Percentiles rank a stretch among this genome's conserved stretches.
Evolutionary conservation across 2,888 invertebrate species (phyloP).

Genomic region (Polydrusus pterygomalis): DNA sequence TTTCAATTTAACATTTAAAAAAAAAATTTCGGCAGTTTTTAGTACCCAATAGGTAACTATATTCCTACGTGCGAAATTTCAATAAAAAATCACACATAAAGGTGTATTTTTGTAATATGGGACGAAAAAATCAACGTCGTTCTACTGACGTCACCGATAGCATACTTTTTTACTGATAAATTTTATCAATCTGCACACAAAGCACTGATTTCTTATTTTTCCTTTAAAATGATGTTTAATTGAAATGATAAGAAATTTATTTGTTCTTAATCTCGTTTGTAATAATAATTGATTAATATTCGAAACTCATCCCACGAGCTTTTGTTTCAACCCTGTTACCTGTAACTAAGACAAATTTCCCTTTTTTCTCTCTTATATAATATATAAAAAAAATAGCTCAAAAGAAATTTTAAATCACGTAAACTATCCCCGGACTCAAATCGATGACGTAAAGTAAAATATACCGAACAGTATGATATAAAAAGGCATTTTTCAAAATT

Average conservation of each 20-base stretch:
- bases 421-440: too few relatives aligned
- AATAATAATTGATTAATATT: constrained; percentile 16
- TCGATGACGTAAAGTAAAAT: too few relatives aligned
- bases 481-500: constrained; percentile 8
- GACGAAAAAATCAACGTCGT: constrained; percentile 6
- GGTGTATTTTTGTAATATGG: constrained; percentile 6
- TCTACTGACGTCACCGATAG: constrained; percentile 37
- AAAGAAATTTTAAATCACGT: background rate
- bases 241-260: constrained; percentile 28
- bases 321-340: background rate
- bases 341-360: too few relatives aligned
- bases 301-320: background rate
- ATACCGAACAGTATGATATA: background rate
- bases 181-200: constrained; percentile 33
- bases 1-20: too few relatives aligned
- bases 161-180: constrained; percentile 34
- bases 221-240: constrained; percentile 24
- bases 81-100: constrained; percentile 14
- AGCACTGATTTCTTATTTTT: constrained; percentile 38
- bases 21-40: too few relatives aligned
- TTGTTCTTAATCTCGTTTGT: constrained; percentile 7
- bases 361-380: too few relatives aligned
- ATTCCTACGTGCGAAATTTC: constrained; percentile 32
- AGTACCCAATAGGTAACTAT: too few relatives aligned
- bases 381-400: background rate